Conservation (phyloP, 2,113 vertebrate species). For the Camarhynchus parvulus region DNA sequence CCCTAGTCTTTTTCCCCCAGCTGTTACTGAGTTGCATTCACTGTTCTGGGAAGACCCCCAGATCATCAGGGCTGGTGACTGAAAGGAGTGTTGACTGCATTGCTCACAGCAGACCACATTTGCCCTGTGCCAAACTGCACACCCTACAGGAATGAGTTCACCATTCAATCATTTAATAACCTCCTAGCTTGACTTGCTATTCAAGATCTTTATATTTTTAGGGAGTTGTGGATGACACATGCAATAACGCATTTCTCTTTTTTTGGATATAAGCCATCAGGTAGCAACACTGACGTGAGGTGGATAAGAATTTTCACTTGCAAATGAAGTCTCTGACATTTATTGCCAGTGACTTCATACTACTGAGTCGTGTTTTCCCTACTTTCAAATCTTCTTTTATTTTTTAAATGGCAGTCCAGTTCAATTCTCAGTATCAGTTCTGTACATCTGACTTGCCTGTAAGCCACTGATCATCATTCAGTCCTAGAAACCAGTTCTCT, state of each 20-base stretch:
- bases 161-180: neutral
- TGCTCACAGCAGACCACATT: neutral
- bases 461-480: neutral
- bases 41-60: neutral
- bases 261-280: neutral
- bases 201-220: neutral
- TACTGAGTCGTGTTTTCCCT: neutral
- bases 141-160: neutral
- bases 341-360: neutral
- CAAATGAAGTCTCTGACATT: neutral
- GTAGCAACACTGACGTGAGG: neutral
- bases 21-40: neutral
- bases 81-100: neutral
- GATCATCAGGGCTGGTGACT: neutral
- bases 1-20: neutral
- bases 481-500: neutral
- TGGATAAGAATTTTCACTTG: neutral
- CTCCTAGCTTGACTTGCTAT: neutral
- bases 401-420: neutral
- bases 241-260: rapidly evolving
- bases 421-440: neutral
- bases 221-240: neutral
- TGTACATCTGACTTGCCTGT: neutral
- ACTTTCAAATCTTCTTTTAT: neutral
- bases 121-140: neutral